These are phyloP conservation scores for Agrotis clavis DNA, from an alignment of 2,888 invertebrate species.

Conservation along the genomic window DNA sequence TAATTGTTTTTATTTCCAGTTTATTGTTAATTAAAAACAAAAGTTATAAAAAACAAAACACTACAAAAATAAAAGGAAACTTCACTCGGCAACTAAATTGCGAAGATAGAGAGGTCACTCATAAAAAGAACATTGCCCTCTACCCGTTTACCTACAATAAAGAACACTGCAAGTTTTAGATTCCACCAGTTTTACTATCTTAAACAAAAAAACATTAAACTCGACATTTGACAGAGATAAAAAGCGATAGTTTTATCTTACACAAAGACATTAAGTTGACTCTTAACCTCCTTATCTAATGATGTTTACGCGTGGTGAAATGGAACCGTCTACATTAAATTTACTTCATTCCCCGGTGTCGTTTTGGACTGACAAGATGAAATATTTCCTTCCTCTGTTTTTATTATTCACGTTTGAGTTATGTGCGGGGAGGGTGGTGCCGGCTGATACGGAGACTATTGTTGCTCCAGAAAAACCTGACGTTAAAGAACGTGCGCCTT, in stretches of 20 bases:
- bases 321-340: constrained; percentile 52
- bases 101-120: constrained; percentile 17
- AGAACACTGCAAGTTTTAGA: constrained; percentile 25
- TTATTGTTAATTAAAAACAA: no score
- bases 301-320: constrained; percentile 65
- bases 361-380: constrained; percentile 72
- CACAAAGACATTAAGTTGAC: constrained; percentile 69
- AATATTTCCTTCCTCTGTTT: constrained; percentile 64
- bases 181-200: constrained; percentile 38
- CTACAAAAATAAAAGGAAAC: neutral
- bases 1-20: no score
- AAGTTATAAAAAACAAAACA: neutral
- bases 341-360: constrained; percentile 64
- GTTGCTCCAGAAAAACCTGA: constrained; percentile 42
- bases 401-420: constrained; percentile 66
- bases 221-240: constrained; percentile 39
- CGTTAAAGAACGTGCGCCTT: constrained; percentile 64
- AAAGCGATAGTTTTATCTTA: constrained; percentile 66
- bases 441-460: constrained; percentile 66
- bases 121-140: constrained; percentile 23
- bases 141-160: constrained; percentile 26
- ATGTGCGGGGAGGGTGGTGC: constrained; percentile 72
- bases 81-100: neutral
- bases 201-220: constrained; percentile 48
- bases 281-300: constrained; percentile 71